A percentile compares a stretch with the other conserved stretches of the same genome.
phyloP scores from a whole-genome alignment of 2,797 vertebrate genomes.

The Aselliscus stoliczkanus region DNA sequence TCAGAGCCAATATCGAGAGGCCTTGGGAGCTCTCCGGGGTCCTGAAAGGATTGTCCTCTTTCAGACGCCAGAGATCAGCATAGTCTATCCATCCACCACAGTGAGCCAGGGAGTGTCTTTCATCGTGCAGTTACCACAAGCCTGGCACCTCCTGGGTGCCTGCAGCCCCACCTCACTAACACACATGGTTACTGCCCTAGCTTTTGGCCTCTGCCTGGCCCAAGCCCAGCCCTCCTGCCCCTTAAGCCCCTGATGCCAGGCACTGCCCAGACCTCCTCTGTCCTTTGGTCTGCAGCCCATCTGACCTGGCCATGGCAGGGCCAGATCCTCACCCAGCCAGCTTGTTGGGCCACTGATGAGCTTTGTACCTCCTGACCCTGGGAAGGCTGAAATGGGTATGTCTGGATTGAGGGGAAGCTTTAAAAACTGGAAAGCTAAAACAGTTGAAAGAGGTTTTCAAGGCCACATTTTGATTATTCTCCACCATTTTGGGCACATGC shows the following conservation, averaged over 20 bases:
- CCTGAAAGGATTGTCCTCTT: background rate
- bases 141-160: background rate
- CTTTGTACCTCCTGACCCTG: background rate
- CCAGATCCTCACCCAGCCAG: background rate
- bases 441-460: background rate
- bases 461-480: background rate
- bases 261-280: background rate
- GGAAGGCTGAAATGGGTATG: accelerated
- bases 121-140: background rate
- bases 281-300: background rate
- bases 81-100: accelerated
- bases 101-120: background rate
- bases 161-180: background rate
- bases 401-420: background rate
- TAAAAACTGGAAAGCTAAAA: background rate
- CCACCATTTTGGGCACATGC: background rate
- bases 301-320: background rate
- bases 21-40: slow-evolving; percentile 31
- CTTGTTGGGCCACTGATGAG: background rate
- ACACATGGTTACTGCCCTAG: background rate
- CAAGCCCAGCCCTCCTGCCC: background rate
- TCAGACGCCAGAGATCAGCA: accelerated
- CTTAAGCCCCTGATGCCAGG: background rate
- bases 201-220: background rate
- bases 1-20: accelerated